Base-by-base conservation (phyloP, 1,140 invertebrate species). In the Philotrypesis tridentata region DNA sequence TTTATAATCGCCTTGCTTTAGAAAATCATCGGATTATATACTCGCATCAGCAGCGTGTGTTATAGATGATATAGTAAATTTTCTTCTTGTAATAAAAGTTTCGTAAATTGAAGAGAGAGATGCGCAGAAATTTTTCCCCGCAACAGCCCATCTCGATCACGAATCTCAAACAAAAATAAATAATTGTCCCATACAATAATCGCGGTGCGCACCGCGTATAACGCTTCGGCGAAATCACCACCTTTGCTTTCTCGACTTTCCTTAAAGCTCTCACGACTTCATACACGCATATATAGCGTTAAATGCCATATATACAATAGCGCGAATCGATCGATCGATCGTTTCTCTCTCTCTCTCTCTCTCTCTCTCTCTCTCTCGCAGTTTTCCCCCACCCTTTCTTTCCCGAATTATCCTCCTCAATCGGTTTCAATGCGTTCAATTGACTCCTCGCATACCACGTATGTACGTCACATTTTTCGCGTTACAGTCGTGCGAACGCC, bases 331-430 rank as follows among this genome's bases (percentile, higher is more conserved):
- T 82, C 29, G 65, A 68, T 82, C 27, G n/a, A 72, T 67, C 71
- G 48, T 76, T 75, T 80, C 79, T 82, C 71, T 77, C 79, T 60
- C 43, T 27, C 80, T 65, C 79, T 80, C 84, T 29, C 21, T 79
- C 79, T 82, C 71, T 77, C 79, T 60, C 43, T 27, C 80, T 65
- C 79, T 80, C 84, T 29, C 21, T 79, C n/a, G n/a, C n/a, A n/a
- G n/a, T n/a, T n/a, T n/a, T n/a, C n/a, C n/a, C n/a, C n/a, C n/a
- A n/a, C 9, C 9, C 33, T 37, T 9, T 37, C 33, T 37, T 37
- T 5, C 9, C 3, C 33, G 3, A 79, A 79, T 79, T 79, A 79
- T 61, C n/a, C 43, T 55, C 29, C 23, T 37, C 4, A 27, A 14
- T 37, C 21, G 21, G 40, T 37, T 79, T 29, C 43, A 60, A 79